Conservation (phyloP, 2,888 invertebrate species). For the Byasa hedistus region DNA sequence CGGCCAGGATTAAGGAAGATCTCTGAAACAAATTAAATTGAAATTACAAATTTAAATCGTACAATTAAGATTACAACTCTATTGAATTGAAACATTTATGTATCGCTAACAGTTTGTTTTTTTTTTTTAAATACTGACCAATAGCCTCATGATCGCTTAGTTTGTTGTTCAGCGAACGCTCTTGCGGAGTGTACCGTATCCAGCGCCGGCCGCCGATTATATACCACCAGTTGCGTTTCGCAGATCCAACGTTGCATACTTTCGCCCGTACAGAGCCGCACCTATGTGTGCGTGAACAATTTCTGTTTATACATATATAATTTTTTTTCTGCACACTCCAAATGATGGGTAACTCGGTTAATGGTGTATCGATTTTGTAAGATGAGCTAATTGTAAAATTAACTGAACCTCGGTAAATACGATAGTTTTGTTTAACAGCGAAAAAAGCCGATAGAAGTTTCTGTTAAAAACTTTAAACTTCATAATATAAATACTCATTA, state of each 20-base stretch:
- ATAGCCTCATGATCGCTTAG: conserved; percentile 76
- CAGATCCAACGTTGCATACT: conserved; percentile 68
- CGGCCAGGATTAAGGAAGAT: conserved; percentile 75
- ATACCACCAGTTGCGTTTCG: conserved; percentile 65
- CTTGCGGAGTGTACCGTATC: conserved; percentile 64
- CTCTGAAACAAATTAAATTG: conserved; percentile 55
- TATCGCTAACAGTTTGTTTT: background rate
- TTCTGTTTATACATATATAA: conserved; percentile 32
- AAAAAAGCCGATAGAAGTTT: background rate
- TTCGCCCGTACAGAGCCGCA: conserved; percentile 57
- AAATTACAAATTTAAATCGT: no score
- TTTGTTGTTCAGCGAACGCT: conserved; percentile 71
- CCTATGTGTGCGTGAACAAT: conserved; percentile 47
- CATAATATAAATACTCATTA: no score
- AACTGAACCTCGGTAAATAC: background rate
- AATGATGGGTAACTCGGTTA: conserved; percentile 31
- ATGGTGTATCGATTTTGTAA: conserved; percentile 31
- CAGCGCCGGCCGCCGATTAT: conserved; percentile 54
- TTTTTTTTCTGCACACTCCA: conserved; percentile 28
- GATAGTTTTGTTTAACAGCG: background rate
- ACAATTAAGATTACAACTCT: no score
- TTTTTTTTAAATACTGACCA: conserved; percentile 59
- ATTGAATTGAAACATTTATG: no score
- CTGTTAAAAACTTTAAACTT: background rate
- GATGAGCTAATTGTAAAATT: conserved; percentile 23